Evolutionary conservation across 2,888 invertebrate genomes (phyloP).

Genomic region (Mantis religiosa): DNA sequence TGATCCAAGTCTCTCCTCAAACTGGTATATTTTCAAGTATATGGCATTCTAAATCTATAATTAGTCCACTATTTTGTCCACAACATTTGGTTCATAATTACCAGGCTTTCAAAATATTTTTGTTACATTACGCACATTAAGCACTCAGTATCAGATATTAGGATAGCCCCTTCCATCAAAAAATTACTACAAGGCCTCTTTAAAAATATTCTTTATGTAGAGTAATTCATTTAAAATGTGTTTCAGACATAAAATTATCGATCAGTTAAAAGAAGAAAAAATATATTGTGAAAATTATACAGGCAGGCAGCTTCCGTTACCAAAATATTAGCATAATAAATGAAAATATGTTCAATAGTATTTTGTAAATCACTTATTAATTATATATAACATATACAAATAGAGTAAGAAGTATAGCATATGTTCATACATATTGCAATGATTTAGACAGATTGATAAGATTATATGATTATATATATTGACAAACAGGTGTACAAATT

Average conservation of each 20-base stretch:
- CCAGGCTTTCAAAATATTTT: neutral
- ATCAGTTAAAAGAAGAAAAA: neutral
- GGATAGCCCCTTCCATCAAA: neutral
- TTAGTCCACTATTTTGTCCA: neutral
- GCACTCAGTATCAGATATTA: neutral
- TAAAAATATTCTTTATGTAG: neutral
- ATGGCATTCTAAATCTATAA: neutral
- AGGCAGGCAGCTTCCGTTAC: neutral
- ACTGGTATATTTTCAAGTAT: neutral
- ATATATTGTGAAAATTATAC: neutral
- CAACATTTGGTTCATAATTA: neutral
- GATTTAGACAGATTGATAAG: neutral
- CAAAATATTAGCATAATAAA: neutral
- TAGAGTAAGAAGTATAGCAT: neutral
- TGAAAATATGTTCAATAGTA: neutral
- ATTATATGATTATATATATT: neutral
- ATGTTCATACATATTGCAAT: neutral
- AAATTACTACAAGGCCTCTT: neutral
- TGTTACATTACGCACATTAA: neutral
- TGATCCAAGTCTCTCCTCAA: neutral
- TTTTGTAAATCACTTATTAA: neutral
- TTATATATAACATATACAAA: neutral
- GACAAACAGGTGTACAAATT: neutral
- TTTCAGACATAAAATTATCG: neutral
- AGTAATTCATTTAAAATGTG: neutral